Base-by-base conservation (phyloP, 2,113 vertebrate species). In the Psittacula cyanocephala region DNA sequence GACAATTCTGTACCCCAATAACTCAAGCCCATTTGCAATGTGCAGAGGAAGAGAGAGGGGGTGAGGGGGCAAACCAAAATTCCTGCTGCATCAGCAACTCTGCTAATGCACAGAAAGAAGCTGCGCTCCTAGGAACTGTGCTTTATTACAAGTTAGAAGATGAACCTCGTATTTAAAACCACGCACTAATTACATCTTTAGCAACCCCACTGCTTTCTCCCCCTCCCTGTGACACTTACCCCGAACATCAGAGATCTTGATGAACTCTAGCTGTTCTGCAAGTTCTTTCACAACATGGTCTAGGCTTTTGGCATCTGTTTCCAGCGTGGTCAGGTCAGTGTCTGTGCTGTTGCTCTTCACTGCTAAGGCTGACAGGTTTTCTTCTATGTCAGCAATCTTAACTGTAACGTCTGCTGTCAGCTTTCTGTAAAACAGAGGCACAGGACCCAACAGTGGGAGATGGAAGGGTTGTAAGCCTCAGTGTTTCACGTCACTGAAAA, bases 171-270 rank as follows among this genome's bases (percentile, higher is more conserved):
- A 29, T 75, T 93, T 85, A 78, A 96, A 89, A n/a, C 35, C 74
- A 70, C 14, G 41, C 37, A 59, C 31, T 57, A 49, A 91, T 84
- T 52, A 91, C 84, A 78, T 46, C 44, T 68, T 85, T 72, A 60
- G 37, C 49, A 35, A 79, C 82, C 28, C 70, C 50, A 39, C 43
- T 87, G 71, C 43, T 77, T 63, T 76, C 53, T 76, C 41, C 55
- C 52, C 43, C 43, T 76, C 69, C 47, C 77, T 41, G 64, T 17
- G 17, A 69, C 49, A 86, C 98, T 97, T 95, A 99, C 99, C 99
- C 82, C 98, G 98, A 91, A 99, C 97, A 96, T 99, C 99, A 7
- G 99, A 99, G 96, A 99, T 99, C 96, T 99, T 99, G 93, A 99
- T 99, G 91, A 99, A 99, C 97, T 99, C 98, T 13, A 99, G 97